Conservation (phyloP, 2,113 vertebrate genomes). For the Oncorhynchus clarkii region DNA sequence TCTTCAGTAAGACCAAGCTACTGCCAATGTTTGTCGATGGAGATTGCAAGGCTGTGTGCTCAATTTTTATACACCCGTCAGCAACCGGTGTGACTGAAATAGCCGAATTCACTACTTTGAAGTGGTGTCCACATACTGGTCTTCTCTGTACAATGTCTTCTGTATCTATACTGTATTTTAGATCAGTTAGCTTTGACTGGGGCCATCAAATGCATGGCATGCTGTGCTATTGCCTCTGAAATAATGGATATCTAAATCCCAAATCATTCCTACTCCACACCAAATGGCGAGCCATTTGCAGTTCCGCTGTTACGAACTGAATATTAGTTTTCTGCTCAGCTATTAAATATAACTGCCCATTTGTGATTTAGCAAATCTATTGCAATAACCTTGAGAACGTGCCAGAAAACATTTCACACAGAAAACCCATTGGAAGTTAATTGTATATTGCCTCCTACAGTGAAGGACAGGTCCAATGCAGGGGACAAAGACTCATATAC, state of each 20-base stretch:
- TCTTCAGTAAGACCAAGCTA: no score
- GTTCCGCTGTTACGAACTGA: conserved; percentile 14
- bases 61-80: no score
- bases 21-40: no score
- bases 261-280: conserved; percentile 16
- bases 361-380: background rate
- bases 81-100: background rate
- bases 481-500: background rate
- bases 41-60: no score
- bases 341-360: conserved; percentile 7
- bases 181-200: conserved; percentile 15
- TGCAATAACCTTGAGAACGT: conserved; percentile 6
- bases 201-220: conserved; percentile 5
- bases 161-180: conserved; percentile 12
- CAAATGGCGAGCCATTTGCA: background rate
- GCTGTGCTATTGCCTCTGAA: conserved; percentile 17
- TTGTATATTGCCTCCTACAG: background rate
- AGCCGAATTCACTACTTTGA: no score
- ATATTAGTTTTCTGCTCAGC: conserved; percentile 24
- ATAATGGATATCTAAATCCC: conserved; percentile 22
- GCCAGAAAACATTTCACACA: background rate
- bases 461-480: background rate
- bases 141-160: background rate
- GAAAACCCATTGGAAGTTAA: background rate
- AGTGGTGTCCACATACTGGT: no score